Conservation (phyloP, 2,113 vertebrate species). For the Casuarius casuarius region DNA sequence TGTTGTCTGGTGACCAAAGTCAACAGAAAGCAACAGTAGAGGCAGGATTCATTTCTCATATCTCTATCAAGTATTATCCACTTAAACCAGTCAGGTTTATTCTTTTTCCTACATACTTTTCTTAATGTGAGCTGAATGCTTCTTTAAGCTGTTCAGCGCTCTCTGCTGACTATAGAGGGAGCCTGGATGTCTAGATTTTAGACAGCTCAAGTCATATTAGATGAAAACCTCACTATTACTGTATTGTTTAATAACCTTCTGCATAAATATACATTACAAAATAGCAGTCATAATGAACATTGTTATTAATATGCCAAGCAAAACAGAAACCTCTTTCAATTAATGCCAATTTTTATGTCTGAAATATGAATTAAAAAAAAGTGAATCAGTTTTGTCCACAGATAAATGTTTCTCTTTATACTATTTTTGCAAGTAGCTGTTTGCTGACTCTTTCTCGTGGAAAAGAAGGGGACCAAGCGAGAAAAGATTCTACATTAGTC, state of each 20-base stretch:
- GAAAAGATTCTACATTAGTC: neutral
- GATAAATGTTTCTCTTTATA: neutral
- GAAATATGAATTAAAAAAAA: neutral
- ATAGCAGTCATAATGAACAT: neutral
- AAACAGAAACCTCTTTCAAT: neutral
- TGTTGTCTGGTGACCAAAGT: neutral
- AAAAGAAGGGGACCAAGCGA: neutral
- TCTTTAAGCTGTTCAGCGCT: neutral
- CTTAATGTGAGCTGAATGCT: neutral
- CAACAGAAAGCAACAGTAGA: neutral
- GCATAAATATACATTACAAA: neutral
- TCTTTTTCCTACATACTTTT: neutral
- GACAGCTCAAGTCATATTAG: neutral
- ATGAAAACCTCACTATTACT: neutral
- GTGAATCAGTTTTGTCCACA: neutral
- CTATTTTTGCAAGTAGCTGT: neutral
- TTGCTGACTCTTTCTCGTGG: neutral
- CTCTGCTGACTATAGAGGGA: slow-evolving; percentile 60
- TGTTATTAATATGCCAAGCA: neutral
- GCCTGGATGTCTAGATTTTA: slow-evolving; percentile 34
- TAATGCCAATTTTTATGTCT: slow-evolving; percentile 29
- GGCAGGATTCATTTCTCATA: neutral
- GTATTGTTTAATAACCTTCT: neutral
- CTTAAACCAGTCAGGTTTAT: neutral
- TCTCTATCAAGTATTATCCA: neutral